phyloP scores from a whole-genome alignment of 2,888 invertebrate species.

The Hirtodrosophila alboralis region DNA sequence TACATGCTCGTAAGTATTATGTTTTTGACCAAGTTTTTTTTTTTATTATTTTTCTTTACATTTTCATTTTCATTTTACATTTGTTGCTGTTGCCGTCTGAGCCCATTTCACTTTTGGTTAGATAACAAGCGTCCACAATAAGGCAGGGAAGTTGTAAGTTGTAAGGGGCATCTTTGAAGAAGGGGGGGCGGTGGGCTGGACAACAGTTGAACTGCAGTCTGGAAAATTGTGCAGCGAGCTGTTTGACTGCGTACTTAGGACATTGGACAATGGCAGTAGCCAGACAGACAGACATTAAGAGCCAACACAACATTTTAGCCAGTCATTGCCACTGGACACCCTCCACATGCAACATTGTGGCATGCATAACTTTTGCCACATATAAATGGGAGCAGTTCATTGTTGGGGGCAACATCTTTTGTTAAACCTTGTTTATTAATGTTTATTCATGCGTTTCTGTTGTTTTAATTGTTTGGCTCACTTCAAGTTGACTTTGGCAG shows the following conservation, averaged over 20 bases:
- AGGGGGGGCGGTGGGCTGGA: constrained; percentile 2
- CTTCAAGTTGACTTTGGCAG: constrained; percentile 1
- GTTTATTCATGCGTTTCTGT: constrained; percentile 23
- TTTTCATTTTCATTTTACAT: constrained; percentile 55
- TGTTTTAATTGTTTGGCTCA: constrained; percentile 21
- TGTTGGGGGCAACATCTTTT: constrained; percentile 27
- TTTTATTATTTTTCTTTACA: too few relatives aligned
- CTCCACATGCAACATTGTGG: constrained; percentile 11
- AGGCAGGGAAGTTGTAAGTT: constrained; percentile 3
- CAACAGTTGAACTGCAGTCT: constrained; percentile 30
- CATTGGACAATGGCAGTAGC: constrained; percentile 49
- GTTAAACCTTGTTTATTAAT: too few relatives aligned
- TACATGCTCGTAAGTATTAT: constrained; percentile 46
- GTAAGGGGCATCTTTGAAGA: neutral
- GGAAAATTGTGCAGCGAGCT: constrained; percentile 39
- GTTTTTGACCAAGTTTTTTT: constrained; percentile 55
- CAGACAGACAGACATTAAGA: constrained; percentile 27
- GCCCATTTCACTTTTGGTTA: constrained; percentile 71
- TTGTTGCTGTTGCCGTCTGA: constrained; percentile 40
- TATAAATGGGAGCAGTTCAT: constrained; percentile 51
- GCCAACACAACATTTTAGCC: constrained; percentile 28
- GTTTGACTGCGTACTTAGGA: constrained; percentile 45
- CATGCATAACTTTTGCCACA: constrained; percentile 28
- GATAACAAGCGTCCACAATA: constrained; percentile 54
- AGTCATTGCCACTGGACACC: constrained; percentile 47